Evolutionary conservation across 2,797 vertebrate genomes (phyloP).

Genomic region (Galagoides demidoff): DNA sequence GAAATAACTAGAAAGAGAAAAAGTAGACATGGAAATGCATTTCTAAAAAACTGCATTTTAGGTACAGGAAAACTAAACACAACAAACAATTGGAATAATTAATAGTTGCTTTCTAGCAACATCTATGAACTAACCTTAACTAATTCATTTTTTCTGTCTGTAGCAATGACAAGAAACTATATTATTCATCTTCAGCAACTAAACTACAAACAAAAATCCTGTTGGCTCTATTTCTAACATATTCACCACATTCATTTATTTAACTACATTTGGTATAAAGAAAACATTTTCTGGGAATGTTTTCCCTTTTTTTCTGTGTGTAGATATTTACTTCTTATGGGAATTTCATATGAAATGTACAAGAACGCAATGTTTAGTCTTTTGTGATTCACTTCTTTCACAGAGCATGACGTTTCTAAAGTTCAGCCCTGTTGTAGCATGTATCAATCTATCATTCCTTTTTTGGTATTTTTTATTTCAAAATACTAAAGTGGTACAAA

Average conservation of each 20-base stretch:
- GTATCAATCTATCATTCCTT: neutral
- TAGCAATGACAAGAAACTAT: neutral
- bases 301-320: neutral
- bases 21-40: neutral
- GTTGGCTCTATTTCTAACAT: slow-evolving; percentile 25
- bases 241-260: neutral
- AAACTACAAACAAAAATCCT: neutral
- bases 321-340: neutral
- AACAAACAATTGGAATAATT: slow-evolving; percentile 18
- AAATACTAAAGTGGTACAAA: neutral
- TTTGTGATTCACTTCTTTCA: neutral
- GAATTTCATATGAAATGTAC: neutral
- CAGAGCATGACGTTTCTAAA: neutral
- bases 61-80: neutral
- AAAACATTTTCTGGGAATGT: slow-evolving; percentile 2
- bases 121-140: slow-evolving; percentile 27
- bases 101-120: neutral
- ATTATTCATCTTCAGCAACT: neutral
- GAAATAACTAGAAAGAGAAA: neutral
- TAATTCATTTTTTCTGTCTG: slow-evolving; percentile 5
- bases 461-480: neutral
- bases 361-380: neutral
- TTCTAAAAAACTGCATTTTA: slow-evolving; percentile 28
- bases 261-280: slow-evolving; percentile 19
- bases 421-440: neutral